Conservation (phyloP, 2,888 invertebrate genomes). For the Cantharis lateralis region DNA sequence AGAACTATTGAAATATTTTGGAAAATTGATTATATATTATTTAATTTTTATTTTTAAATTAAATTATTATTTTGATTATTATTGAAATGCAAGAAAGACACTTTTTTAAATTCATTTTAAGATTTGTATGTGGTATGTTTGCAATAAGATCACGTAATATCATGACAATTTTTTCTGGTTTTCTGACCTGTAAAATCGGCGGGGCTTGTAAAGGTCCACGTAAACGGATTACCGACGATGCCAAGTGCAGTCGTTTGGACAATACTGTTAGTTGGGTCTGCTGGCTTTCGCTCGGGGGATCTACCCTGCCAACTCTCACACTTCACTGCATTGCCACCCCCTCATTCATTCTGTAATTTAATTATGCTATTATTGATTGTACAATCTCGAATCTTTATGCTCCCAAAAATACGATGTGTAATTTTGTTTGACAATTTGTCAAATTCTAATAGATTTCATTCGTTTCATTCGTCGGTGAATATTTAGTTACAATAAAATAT, state of each 20-base stretch:
- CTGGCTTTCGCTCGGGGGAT: conserved; percentile 31
- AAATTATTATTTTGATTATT: too few relatives aligned
- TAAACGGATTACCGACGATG: conserved; percentile 53
- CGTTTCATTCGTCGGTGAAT: neutral
- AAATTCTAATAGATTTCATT: conserved; percentile 5
- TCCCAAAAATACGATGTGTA: conserved; percentile 6
- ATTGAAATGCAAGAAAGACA: too few relatives aligned
- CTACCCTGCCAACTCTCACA: conserved; percentile 45
- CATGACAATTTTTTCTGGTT: conserved; percentile 22
- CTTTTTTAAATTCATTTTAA: neutral
- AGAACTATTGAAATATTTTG: too few relatives aligned
- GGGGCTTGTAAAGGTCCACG: conserved; percentile 52
- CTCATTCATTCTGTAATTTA: conserved; percentile 47
- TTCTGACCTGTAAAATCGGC: conserved; percentile 48
- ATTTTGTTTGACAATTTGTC: conserved; percentile 10
- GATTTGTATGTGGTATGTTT: neutral
- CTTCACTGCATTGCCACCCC: conserved; percentile 47
- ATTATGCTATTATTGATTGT: conserved; percentile 44
- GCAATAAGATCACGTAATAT: conserved; percentile 21
- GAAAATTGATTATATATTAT: too few relatives aligned
- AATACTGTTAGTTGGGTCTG: conserved; percentile 50
- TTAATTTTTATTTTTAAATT: too few relatives aligned
- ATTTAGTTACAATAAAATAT: neutral
- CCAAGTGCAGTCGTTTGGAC: conserved; percentile 53
- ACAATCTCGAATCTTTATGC: conserved; percentile 29